Evolutionary conservation across 2,113 vertebrate species (phyloP), one percentile per base, ranked within the genome.

Genomic region (Coptodon bakossiorum): DNA sequence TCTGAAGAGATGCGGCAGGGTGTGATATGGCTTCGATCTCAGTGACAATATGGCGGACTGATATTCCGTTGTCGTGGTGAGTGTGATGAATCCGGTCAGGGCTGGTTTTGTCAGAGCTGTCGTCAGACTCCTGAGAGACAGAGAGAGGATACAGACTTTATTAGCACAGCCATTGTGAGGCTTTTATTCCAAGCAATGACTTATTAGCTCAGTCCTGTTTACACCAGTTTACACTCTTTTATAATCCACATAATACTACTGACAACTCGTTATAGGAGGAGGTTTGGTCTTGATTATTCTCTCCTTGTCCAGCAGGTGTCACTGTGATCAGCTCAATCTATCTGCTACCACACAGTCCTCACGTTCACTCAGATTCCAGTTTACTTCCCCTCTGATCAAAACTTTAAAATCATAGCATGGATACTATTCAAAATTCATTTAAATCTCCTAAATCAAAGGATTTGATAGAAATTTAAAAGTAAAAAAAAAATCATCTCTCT

Each of bases 1-100:
- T n/a, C 1, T 81, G 90, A 86, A 91, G 95, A 92, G 48, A 78
- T 68, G 93, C 93, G 92, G 90, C 96, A 83, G 94, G 96, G 95
- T 95, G 91, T 19, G 92, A 90, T 95, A 98, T 98, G 76, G 98
- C 98, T 93, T 99, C 98, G 0, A 98, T 97, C 93, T 98, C 98
- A 5, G 98, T 99, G 91, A 98, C 92, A 3, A 98, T 98, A 92
- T 98, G 97, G 93, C 97, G 98, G 91, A 99, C 98, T n/a, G 97
- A 99, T 92, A 99, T 94, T 6, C 95, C 96, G 68, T 98, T 98
- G 97, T 99, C 98, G 0, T 97, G 97, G 86, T 96, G 97, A 88
- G 96, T 94, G 94, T 90, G 95, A 91, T 95, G 93, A 57, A 91
- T 24, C 22, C 3, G 52, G 66, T 91, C 83, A 9, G 82, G 24